Base-by-base conservation (phyloP, 2,797 vertebrate genomes). In the Chloroceryle inda region DNA sequence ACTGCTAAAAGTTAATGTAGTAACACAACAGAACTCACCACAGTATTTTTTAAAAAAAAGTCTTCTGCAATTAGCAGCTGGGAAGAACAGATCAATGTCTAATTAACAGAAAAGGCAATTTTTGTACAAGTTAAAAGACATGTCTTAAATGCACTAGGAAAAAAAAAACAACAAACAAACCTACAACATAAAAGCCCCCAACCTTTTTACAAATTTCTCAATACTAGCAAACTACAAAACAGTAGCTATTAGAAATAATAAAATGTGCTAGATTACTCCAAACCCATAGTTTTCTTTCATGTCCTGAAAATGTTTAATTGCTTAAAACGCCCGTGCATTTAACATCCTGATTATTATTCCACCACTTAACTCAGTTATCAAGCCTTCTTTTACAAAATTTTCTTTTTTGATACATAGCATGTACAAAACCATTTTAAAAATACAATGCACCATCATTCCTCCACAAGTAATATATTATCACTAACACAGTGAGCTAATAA, bases 1-100 rank as follows among this genome's bases (percentile, higher is more conserved):
- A 52, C 33, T 69, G 72, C 49, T 88, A 82, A 96, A 95, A 91
- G 76, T 50, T 77, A 95, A 33, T 33, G 45, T 59, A 85, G 44
- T 45, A 82, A 96, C 68, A 92, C 96, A 88, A 83, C 42, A 38
- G 72, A 96, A 94, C 67, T 73, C 94, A 85, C 94, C 94, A 91
- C 23, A 91, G 87, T 23, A 58, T 53, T 40, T 45, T 49, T 6
- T 8, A 45, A 45, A 5, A 5, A 27, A 38, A 42, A 80, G 67
- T 73, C 50, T 92, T 84, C 38, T 50, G 53, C 77, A 97, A 92
- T 96, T 95, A 97, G 86, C 24, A 92, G 77, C 80, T 92, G 77
- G 23, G 82, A 96, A 93, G 82, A 89, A 71, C 7, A 88, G 42
- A 89, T 96, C 58, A 83, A 94, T 95, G 96, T 16, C 69, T 86